Percentiles rank a stretch among this genome's conserved stretches.
Conservation (phyloP, 2,797 vertebrate genomes). For the Sphaeramia orbicularis region DNA sequence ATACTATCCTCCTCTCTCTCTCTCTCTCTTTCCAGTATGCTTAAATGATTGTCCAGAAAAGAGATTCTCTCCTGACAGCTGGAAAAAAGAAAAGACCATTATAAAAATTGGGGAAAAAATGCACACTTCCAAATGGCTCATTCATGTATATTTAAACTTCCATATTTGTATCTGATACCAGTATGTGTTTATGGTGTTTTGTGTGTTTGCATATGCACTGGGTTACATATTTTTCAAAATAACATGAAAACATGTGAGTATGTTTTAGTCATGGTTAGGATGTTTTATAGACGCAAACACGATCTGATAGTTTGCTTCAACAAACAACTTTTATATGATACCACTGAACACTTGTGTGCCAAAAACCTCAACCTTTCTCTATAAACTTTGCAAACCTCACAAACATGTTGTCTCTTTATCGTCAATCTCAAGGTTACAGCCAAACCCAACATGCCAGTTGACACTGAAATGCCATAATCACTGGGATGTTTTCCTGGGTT, state of each 20-base stretch:
- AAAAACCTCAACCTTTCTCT: conserved; percentile 60
- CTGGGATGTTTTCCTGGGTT: conserved; percentile 72
- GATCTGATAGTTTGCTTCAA: conserved; percentile 55
- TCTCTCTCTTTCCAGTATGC: conserved; percentile 72
- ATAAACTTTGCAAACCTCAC: conserved; percentile 65
- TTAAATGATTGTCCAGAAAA: conserved; percentile 72
- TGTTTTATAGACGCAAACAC: conserved; percentile 45
- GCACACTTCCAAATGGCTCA: conserved; percentile 8
- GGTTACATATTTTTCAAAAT: not conserved
- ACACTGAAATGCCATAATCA: conserved; percentile 83
- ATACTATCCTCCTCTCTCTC: conserved; percentile 67
- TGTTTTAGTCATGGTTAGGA: conserved; percentile 13
- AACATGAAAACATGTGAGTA: not conserved
- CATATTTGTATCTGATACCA: conserved; percentile 13
- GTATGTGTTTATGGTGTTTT: not conserved
- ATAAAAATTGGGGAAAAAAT: conserved; percentile 43
- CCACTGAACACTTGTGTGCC: conserved; percentile 51
- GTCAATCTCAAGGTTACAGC: conserved; percentile 71
- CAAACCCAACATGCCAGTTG: conserved; percentile 79
- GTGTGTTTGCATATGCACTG: not conserved
- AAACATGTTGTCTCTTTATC: conserved; percentile 69
- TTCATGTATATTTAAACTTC: conserved; percentile 20
- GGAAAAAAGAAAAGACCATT: conserved; percentile 50
- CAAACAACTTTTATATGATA: conserved; percentile 54
- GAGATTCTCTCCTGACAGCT: conserved; percentile 56